A percentile compares a stretch with the other conserved stretches of the same genome.
Conservation (phyloP, 2,888 invertebrate genomes). For the Lasioglossum leucozonium region DNA sequence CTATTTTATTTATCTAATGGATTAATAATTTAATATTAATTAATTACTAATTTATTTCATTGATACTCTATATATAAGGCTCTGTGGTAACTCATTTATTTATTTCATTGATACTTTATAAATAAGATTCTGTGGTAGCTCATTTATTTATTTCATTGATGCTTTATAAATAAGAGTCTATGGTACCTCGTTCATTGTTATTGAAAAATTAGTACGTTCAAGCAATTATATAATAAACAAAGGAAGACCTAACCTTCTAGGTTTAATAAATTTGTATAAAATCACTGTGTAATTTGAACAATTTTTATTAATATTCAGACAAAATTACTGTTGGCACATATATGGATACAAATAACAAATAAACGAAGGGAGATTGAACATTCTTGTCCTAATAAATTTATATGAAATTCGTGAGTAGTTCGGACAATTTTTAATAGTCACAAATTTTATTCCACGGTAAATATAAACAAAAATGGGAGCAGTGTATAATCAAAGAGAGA, state of each 20-base stretch:
- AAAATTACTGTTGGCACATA: neutral
- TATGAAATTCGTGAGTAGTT: neutral
- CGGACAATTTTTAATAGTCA: neutral
- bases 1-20: neutral
- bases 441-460: neutral
- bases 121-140: too few relatives aligned
- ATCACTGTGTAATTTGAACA: neutral
- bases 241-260: neutral
- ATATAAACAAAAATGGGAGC: neutral
- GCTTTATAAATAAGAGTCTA: neutral
- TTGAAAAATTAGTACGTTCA: neutral
- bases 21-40: too few relatives aligned
- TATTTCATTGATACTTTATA: neutral
- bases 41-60: too few relatives aligned
- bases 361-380: neutral
- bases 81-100: neutral
- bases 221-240: neutral
- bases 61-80: too few relatives aligned
- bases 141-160: neutral
- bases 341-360: neutral
- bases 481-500: neutral
- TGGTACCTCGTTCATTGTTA: neutral
- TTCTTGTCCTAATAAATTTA: too few relatives aligned
- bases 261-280: neutral
- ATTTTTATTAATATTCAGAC: neutral